These are phyloP conservation scores for Corythornis vintsioides DNA, from an alignment of 2,113 vertebrate genomes.

Conservation along the genomic window DNA sequence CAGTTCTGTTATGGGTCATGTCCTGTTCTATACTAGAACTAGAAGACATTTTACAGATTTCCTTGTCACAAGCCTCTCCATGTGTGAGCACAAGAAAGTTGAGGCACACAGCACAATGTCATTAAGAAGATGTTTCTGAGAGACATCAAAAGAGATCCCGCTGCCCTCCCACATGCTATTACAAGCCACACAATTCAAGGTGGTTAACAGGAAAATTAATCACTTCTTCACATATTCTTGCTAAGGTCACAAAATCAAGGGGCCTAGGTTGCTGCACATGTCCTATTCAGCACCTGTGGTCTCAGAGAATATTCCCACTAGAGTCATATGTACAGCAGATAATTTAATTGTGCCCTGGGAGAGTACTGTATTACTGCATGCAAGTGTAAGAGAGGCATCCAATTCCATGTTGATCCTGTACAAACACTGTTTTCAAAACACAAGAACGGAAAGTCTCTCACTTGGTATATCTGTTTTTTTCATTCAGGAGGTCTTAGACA, in stretches of 20 bases:
- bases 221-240: background rate
- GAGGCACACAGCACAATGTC: background rate
- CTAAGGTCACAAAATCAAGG: background rate
- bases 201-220: conserved; percentile 4
- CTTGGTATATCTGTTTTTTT: background rate
- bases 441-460: background rate
- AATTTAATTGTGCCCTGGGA: background rate
- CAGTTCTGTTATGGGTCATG: background rate
- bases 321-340: background rate
- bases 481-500: background rate
- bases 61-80: background rate
- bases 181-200: background rate
- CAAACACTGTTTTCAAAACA: background rate
- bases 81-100: background rate
- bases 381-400: background rate
- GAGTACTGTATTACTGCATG: background rate
- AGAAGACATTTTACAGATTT: background rate
- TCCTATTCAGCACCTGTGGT: background rate
- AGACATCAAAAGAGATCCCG: background rate
- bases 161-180: background rate
- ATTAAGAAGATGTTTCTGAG: background rate
- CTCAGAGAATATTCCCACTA: background rate
- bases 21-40: background rate
- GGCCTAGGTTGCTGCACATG: fast-evolving
- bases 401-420: background rate